These are phyloP conservation scores for Nylanderia fulva DNA, from an alignment of 1,140 invertebrate species.

Conservation along the genomic window DNA sequence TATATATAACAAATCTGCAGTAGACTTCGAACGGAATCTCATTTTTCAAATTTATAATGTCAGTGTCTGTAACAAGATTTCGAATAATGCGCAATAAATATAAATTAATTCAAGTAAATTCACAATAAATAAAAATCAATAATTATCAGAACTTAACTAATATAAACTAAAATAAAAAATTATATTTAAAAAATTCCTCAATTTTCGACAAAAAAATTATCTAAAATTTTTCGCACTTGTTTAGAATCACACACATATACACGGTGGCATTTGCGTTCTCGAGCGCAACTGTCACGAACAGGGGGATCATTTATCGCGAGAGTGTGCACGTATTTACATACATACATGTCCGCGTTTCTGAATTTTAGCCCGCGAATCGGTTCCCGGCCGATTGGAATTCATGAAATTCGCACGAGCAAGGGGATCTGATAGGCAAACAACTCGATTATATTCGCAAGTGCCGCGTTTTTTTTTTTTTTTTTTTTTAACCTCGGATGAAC, in stretches of 20 bases:
- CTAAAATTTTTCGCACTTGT: too few relatives aligned
- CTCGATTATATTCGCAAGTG: slow-evolving; percentile 58
- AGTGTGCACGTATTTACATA: too few relatives aligned
- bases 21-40: background rate
- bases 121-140: background rate
- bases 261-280: background rate
- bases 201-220: too few relatives aligned
- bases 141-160: too few relatives aligned
- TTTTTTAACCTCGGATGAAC: slow-evolving; percentile 50
- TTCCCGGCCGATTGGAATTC: slow-evolving; percentile 57
- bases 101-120: background rate
- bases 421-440: slow-evolving; percentile 46
- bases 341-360: slow-evolving; percentile 29
- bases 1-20: background rate
- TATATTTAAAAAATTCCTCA: too few relatives aligned
- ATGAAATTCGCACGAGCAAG: slow-evolving; percentile 56
- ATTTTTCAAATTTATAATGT: slow-evolving; percentile 5
- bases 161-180: too few relatives aligned
- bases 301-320: slow-evolving; percentile 58
- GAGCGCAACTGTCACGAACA: slow-evolving; percentile 24
- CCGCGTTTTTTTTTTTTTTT: too few relatives aligned
- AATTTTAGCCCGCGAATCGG: slow-evolving; percentile 63
- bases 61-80: background rate
- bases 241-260: too few relatives aligned
- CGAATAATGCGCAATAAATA: background rate